These are phyloP conservation scores for Podiceps cristatus DNA, from an alignment of 2,113 vertebrate species.

Conservation along the genomic window DNA sequence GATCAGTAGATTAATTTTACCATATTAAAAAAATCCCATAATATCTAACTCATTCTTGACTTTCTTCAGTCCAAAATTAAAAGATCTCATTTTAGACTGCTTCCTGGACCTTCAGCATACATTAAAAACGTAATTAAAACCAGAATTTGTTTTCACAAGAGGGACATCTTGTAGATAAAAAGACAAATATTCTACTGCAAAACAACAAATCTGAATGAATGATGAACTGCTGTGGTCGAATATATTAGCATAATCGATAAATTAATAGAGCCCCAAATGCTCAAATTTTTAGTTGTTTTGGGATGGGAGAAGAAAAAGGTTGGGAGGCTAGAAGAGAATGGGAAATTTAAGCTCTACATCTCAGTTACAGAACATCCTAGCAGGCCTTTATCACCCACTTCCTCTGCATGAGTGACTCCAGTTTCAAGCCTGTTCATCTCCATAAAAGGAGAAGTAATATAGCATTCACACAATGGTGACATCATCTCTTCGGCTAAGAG, in stretches of 20 bases:
- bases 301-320: neutral
- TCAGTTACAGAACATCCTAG: slow-evolving; percentile 22
- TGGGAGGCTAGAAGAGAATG: neutral
- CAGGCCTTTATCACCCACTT: slow-evolving; percentile 68
- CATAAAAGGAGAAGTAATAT: slow-evolving; percentile 81
- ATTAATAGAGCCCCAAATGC: neutral
- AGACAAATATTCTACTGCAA: neutral
- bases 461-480: slow-evolving; percentile 70
- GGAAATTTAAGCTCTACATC: neutral
- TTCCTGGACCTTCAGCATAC: neutral
- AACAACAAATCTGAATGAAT: neutral
- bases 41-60: neutral
- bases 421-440: slow-evolving; percentile 67
- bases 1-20: neutral
- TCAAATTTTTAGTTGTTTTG: neutral
- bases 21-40: neutral
- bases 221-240: neutral
- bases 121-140: neutral
- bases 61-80: neutral
- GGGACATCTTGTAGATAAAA: neutral
- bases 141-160: neutral
- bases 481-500: slow-evolving; percentile 75
- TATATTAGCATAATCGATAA: neutral
- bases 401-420: slow-evolving; percentile 68
- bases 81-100: neutral